These are phyloP conservation scores for Grammomys surdaster DNA, from an alignment of 2,113 vertebrate genomes.

Conservation along the genomic window DNA sequence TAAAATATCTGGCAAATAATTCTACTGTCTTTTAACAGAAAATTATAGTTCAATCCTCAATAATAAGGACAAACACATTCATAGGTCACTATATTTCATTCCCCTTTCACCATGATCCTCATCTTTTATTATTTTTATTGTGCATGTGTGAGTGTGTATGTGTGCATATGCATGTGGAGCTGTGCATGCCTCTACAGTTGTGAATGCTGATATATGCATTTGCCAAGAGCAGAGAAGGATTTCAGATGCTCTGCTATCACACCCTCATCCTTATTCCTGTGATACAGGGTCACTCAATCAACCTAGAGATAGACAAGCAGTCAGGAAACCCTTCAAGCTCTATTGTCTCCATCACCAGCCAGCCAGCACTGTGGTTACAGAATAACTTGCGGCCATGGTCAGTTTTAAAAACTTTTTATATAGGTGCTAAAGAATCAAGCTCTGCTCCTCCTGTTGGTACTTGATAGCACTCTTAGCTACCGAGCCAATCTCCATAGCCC, in stretches of 20 bases:
- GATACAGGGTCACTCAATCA: neutral
- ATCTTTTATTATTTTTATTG: neutral
- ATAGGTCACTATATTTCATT: neutral
- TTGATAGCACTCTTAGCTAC: neutral
- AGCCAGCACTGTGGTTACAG: neutral
- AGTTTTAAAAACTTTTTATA: neutral
- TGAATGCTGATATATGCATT: neutral
- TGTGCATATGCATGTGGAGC: neutral
- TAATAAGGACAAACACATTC: neutral
- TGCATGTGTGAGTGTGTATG: neutral
- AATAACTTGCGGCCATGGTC: neutral
- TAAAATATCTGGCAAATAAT: conserved; percentile 38
- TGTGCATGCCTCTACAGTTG: too few species aligned
- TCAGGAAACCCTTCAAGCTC: neutral
- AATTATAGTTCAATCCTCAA: neutral
- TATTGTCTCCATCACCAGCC: neutral
- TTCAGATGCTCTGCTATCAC: neutral
- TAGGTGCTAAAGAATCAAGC: neutral
- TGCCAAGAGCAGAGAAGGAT: too few species aligned
- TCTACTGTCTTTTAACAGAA: conserved; percentile 52
- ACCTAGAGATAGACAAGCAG: too few species aligned
- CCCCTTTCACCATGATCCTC: neutral
- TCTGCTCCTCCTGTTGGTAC: neutral
- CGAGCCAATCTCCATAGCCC: neutral
- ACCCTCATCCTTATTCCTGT: neutral